Evolutionary conservation across 2,888 invertebrate species (phyloP).

Genomic region (Acronicta psi): DNA sequence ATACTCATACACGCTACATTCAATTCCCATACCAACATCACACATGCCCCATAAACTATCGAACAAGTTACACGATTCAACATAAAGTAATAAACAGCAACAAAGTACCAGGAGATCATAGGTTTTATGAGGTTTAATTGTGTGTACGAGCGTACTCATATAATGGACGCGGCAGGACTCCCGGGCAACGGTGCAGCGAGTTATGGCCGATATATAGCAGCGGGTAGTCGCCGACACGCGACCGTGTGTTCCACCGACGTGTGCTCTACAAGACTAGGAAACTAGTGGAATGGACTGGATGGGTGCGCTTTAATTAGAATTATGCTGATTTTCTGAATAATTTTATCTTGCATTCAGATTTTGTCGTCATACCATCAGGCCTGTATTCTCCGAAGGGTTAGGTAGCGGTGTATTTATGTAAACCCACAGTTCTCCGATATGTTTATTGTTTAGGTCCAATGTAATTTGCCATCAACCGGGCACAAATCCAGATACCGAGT

Average conservation of each 20-base stretch:
- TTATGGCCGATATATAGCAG: slow-evolving; percentile 69
- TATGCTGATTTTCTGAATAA: slow-evolving; percentile 2
- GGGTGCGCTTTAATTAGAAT: background rate
- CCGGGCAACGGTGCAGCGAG: slow-evolving; percentile 67
- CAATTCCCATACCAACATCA: slow-evolving; percentile 28
- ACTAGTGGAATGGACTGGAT: slow-evolving; percentile 34
- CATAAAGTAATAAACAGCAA: slow-evolving; percentile 54
- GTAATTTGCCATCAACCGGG: too few relatives aligned
- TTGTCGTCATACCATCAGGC: too few relatives aligned
- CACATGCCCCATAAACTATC: slow-evolving; percentile 36
- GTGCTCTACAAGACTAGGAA: slow-evolving; percentile 55
- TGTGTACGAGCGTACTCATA: slow-evolving; percentile 66
- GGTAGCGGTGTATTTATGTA: too few relatives aligned
- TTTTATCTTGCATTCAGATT: background rate
- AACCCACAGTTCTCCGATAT: too few relatives aligned
- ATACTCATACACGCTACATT: slow-evolving; percentile 17
- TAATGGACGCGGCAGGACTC: slow-evolving; percentile 75
- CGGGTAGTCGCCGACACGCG: slow-evolving; percentile 66
- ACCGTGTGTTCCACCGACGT: slow-evolving; percentile 62
- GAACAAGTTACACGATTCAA: slow-evolving; percentile 31
- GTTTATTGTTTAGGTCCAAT: too few relatives aligned
- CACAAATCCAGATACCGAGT: too few relatives aligned
- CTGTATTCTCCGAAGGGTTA: too few relatives aligned
- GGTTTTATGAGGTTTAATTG: slow-evolving; percentile 75
- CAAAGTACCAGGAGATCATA: slow-evolving; percentile 68